These are phyloP conservation scores for Balearica regulorum DNA, from an alignment of 2,797 vertebrate species.

Conservation along the genomic window DNA sequence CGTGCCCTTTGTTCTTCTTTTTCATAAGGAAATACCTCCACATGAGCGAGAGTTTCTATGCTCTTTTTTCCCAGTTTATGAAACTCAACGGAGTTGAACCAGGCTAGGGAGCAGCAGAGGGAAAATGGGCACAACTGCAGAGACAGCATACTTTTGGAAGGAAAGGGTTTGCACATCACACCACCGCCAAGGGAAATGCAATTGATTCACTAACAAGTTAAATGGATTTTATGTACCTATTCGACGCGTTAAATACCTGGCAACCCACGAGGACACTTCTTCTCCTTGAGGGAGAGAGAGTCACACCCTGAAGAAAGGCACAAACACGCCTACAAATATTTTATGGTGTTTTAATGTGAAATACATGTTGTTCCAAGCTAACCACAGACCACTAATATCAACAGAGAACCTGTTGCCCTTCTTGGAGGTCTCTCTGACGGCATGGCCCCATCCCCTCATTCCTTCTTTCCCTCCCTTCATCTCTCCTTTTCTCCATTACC, in stretches of 20 bases:
- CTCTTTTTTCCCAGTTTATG: background rate
- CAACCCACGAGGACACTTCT: background rate
- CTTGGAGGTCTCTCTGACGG: background rate
- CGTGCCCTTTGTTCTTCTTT: background rate
- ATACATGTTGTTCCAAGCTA: background rate
- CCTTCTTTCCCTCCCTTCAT: background rate
- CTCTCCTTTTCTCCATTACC: background rate
- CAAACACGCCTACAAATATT: background rate
- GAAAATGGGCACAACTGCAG: background rate
- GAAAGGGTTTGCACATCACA: background rate
- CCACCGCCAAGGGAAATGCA: background rate
- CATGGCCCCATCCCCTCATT: background rate
- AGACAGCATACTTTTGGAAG: background rate
- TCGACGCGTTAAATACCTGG: slow-evolving; percentile 8
- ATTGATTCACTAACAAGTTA: slow-evolving; percentile 32
- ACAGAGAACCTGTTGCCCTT: background rate
- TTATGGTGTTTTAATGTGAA: slow-evolving; percentile 39
- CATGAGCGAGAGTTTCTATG: background rate
- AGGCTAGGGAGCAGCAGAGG: background rate
- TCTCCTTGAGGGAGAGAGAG: background rate
- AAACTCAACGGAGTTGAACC: background rate
- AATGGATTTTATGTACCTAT: slow-evolving; percentile 40
- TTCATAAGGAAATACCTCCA: background rate
- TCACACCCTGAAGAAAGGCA: background rate
- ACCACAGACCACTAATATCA: background rate